Base-by-base conservation (phyloP, 1,140 invertebrate species). In the Camponotus vicinus region DNA sequence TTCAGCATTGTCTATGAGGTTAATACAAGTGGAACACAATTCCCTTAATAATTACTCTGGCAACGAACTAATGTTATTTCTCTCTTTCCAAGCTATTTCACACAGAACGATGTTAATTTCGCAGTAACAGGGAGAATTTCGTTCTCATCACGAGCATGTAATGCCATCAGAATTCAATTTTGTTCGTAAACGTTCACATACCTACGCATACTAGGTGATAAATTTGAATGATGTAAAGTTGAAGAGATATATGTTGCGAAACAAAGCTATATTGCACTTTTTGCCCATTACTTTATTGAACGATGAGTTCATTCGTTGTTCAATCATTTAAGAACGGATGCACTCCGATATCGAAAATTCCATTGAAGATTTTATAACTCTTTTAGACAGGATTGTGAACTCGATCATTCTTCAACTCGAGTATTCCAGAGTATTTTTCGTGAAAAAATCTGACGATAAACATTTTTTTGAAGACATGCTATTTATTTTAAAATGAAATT, bases 391-490 rank as follows among this genome's bases (percentile, higher is more conserved):
- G 57, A 64, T 34, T n/a, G 69, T 52, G 21, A 11, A 76, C 13
- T 57, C 37, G 49, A 79, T 69, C 52, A 45, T 59, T 45, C 32
- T 70, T n/a, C 27, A 27, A 27, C 27, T 27, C 27, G 40, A 52
- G n/a, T 63, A 45, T 59, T 13, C n/a, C 9, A 2, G 13, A n/a
- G 1, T 11, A 52, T 37, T 64, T 63, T 37, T 5, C 42, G 34
- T 64, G 64, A 59, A 57, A 77, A 90, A 70, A 59, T 83, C 82
- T 79, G 75, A 71, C 55, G 59, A 66, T 52, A 37, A 78, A 67
- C 42, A 69, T 27, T 27, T 27, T 79, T 40, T 34, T 27, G 9
- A 3, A 0, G 2, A 18, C 4, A 55, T 40, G 15, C 40, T 42
- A 45, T 70, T 27, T 69, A 18, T 70, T 55, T n/a, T n/a, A 32